phyloP scores from a whole-genome alignment of 2,113 vertebrate genomes.

The Poeciliopsis turrubarensis region DNA sequence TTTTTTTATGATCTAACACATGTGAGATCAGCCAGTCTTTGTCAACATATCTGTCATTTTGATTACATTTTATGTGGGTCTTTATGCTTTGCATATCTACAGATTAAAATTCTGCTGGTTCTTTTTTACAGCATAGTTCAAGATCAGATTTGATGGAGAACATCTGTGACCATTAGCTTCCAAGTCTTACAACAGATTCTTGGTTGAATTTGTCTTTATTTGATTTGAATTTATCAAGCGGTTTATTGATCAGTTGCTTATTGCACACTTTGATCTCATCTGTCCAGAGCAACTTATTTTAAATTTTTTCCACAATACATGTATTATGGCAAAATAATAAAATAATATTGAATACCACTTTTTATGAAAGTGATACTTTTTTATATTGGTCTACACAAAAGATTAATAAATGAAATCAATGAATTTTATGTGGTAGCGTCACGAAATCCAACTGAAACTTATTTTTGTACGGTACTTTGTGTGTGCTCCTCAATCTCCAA shows the following conservation, averaged over 20 bases:
- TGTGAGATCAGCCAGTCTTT: not conserved
- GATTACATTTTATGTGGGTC: not conserved
- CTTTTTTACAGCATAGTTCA: not conserved
- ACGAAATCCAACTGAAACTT: not conserved
- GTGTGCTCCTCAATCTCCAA: constrained; percentile 5
- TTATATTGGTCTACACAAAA: not conserved
- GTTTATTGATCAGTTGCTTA: no score
- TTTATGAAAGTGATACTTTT: not conserved
- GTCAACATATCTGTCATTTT: not conserved
- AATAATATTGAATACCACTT: not conserved
- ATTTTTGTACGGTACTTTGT: not conserved
- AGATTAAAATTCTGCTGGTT: not conserved
- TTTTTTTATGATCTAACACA: not conserved
- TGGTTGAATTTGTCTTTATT: no score
- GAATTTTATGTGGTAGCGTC: not conserved
- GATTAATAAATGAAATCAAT: not conserved
- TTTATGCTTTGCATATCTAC: not conserved
- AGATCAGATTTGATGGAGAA: not conserved
- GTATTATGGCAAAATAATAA: no score
- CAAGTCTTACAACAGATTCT: no score
- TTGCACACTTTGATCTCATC: no score
- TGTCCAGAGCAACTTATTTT: no score
- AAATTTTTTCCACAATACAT: no score
- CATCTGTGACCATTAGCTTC: no score
- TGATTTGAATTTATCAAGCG: no score